Conservation (phyloP, 2,113 vertebrate genomes). For the Rhagologus leucostigma region DNA sequence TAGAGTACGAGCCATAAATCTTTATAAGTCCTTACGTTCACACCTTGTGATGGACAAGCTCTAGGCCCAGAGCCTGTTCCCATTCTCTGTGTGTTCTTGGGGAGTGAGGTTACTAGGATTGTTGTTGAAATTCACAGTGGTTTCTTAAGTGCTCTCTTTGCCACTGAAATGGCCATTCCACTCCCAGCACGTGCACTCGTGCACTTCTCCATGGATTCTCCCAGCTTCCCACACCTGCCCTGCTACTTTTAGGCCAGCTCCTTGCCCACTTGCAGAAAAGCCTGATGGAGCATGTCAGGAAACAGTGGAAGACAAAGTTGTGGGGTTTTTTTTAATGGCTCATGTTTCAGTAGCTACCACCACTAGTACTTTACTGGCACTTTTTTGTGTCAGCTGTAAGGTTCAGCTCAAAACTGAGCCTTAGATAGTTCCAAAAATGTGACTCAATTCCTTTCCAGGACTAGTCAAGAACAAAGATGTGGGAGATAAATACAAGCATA, state of each 20-base stretch:
- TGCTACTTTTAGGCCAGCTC: background rate
- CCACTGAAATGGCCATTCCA: background rate
- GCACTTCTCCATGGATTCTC: fast-evolving
- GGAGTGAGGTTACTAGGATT: background rate
- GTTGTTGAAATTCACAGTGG: background rate
- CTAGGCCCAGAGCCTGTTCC: background rate
- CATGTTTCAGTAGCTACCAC: background rate
- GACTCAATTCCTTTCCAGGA: background rate
- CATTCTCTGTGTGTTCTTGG: background rate
- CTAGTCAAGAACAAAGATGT: background rate
- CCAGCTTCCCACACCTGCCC: background rate
- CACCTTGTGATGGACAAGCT: background rate
- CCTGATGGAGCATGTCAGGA: background rate
- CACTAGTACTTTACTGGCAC: background rate
- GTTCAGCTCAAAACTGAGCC: background rate
- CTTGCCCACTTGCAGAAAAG: background rate
- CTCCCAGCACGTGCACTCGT: fast-evolving
- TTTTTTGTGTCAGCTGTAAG: background rate
- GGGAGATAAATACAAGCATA: background rate
- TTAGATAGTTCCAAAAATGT: background rate
- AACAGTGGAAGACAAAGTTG: background rate
- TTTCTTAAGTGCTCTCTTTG: background rate
- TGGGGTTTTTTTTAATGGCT: too few species aligned
- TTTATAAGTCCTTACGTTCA: background rate
- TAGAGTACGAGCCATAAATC: background rate